Evolutionary conservation across 1,140 invertebrate genomes (phyloP).

Genomic region (Delia radicum): DNA sequence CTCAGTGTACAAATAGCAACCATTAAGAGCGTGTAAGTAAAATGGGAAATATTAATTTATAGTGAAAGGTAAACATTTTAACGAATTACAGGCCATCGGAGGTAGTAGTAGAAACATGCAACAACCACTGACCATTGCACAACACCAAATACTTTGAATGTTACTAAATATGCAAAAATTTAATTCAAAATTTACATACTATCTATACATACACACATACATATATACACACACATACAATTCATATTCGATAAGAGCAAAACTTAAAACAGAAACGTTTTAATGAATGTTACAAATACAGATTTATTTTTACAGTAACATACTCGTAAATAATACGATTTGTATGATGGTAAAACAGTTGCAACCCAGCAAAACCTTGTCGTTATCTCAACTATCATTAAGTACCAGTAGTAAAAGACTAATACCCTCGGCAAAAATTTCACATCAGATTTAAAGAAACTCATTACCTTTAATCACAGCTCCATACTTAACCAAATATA

Average conservation of each 20-base stretch:
- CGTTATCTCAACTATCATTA: too few relatives aligned
- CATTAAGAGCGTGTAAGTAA: not conserved
- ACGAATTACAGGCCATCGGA: not conserved
- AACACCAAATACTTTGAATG: not conserved
- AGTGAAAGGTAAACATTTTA: constrained; percentile 13
- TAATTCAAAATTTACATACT: not conserved
- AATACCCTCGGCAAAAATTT: too few relatives aligned
- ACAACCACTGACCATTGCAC: not conserved
- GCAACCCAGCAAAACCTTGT: too few relatives aligned
- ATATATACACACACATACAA: not conserved
- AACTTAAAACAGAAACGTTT: not conserved
- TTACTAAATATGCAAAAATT: not conserved
- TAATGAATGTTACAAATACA: not conserved
- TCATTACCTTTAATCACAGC: too few relatives aligned
- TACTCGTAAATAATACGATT: too few relatives aligned
- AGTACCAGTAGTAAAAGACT: too few relatives aligned
- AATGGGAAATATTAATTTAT: constrained; percentile 12
- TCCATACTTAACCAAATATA: too few relatives aligned
- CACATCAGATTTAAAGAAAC: too few relatives aligned
- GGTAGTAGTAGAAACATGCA: not conserved
- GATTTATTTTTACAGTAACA: too few relatives aligned
- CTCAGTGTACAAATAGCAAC: too few relatives aligned
- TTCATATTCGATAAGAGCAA: not conserved
- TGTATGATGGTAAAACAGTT: too few relatives aligned
- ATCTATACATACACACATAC: not conserved